phyloP scores from a whole-genome alignment of 2,113 vertebrate species.

The Pygoscelis antarcticus region DNA sequence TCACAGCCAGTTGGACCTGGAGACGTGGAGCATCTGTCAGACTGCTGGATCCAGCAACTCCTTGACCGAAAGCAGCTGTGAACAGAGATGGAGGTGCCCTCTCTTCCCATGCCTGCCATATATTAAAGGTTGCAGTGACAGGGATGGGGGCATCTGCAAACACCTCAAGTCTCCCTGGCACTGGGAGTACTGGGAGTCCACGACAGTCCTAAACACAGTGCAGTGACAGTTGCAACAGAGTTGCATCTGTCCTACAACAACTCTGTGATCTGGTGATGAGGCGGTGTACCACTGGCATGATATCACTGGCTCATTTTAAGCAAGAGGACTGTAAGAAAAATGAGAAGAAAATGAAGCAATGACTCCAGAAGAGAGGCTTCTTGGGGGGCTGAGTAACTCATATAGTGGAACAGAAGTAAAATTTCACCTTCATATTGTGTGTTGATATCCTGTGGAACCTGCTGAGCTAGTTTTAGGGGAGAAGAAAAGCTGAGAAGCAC shows the following conservation, averaged over 20 bases:
- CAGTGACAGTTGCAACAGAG: background rate
- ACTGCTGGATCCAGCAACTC: too few relatives aligned
- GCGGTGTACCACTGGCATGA: accelerated
- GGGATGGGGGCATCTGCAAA: background rate
- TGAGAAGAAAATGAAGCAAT: background rate
- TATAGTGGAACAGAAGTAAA: background rate
- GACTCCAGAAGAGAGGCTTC: background rate
- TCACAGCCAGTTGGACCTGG: background rate
- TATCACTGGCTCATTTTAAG: background rate
- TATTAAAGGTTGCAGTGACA: background rate
- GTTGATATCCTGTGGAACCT: background rate
- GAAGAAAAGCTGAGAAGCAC: background rate
- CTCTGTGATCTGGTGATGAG: background rate
- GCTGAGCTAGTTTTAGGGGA: background rate
- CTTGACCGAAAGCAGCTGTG: background rate
- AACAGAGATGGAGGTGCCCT: background rate
- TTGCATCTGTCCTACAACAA: background rate
- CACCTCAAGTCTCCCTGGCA: background rate
- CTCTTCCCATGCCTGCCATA: background rate
- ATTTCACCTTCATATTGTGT: background rate
- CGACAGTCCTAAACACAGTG: background rate
- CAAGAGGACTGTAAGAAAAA: background rate
- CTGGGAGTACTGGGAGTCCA: background rate
- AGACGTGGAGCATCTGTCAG: background rate
- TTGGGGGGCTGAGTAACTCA: background rate